These are phyloP conservation scores for Lithophane leautieri DNA, from an alignment of 2,888 invertebrate species.

Conservation along the genomic window DNA sequence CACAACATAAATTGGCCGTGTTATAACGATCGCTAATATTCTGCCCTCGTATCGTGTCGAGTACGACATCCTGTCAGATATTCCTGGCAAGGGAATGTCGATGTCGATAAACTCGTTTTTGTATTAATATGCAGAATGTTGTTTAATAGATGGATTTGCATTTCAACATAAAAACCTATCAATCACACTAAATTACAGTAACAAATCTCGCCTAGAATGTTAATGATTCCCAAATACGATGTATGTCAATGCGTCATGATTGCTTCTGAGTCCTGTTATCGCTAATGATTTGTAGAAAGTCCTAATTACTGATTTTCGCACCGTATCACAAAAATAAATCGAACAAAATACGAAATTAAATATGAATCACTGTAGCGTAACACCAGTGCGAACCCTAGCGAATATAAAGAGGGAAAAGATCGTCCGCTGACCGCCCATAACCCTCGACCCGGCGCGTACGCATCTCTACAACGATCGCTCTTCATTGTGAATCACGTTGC, in stretches of 20 bases:
- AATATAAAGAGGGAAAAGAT: slow-evolving; percentile 65
- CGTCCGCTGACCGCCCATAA: slow-evolving; percentile 71
- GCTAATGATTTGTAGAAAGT: neutral
- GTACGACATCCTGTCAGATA: slow-evolving; percentile 84
- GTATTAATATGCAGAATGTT: slow-evolving; percentile 45
- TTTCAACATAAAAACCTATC: neutral
- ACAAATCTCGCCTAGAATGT: slow-evolving; percentile 14
- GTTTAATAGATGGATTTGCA: slow-evolving; percentile 21
- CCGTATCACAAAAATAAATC: neutral
- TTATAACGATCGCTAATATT: slow-evolving; percentile 74
- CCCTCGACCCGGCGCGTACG: slow-evolving; percentile 69
- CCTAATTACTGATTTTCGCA: slow-evolving; percentile 9
- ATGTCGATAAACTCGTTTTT: slow-evolving; percentile 53
- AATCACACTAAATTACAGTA: slow-evolving; percentile 14
- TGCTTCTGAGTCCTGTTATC: neutral
- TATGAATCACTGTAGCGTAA: slow-evolving; percentile 15
- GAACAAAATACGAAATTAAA: slow-evolving; percentile 5
- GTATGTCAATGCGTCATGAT: slow-evolving; percentile 3
- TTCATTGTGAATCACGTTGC: slow-evolving; percentile 61
- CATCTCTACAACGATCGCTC: slow-evolving; percentile 59
- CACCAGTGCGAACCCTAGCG: slow-evolving; percentile 52
- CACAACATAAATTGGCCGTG: slow-evolving; percentile 74
- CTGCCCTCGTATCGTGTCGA: slow-evolving; percentile 80
- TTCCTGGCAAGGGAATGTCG: slow-evolving; percentile 76
- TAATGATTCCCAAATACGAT: slow-evolving; percentile 25